Base-by-base conservation (phyloP, 2,797 vertebrate species). In the Vultur gryphus region DNA sequence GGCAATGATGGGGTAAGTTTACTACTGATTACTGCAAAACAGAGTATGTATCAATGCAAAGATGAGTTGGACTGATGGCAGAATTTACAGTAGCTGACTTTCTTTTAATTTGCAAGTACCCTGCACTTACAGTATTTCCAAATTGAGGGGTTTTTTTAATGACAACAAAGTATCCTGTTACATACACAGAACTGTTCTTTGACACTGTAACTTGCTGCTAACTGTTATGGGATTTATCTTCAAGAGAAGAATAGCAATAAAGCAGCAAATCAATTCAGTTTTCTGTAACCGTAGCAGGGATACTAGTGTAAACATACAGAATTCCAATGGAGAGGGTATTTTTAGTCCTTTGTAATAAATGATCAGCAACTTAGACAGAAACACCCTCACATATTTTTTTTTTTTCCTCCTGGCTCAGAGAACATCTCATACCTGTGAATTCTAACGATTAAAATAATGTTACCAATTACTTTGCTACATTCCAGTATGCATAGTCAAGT, bases 401-500 rank as follows among this genome's bases (percentile, higher is more conserved):
- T 49, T 66, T 16, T 3, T 2, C 7, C 49, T 49, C 75, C 84
- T 87, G 89, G 96, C 90, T 94, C 70, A 86, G 78, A 93, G 25
- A 94, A 78, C 9, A 52, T 62, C 93, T 95, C 28, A 6, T 93
- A 95, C 91, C 97, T 98, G 97, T 66, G 90, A 96, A 97, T 97
- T 96, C 89, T 95, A 98, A 96, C 37, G 44, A 98, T 92, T 94
- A 85, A 97, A 97, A 97, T 90, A 95, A 98, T 97, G 97, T 94
- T 93, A 87, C 96, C 98, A 98, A 98, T 98, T 97, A 98, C 93
- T 95, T 91, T 81, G 90, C 75, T 93, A 89, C 93, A 92, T 97
- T 97, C 94, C 89, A 91, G 84, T 94, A 92, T 88, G 97, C 97
- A 98, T 95, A 98, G 98, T 89, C 96, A 97, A 97, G 97, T 97